Percentiles rank a stretch among this genome's conserved stretches.
phyloP scores from a whole-genome alignment of 2,113 vertebrate species.

The Ancistrus triradiatus region DNA sequence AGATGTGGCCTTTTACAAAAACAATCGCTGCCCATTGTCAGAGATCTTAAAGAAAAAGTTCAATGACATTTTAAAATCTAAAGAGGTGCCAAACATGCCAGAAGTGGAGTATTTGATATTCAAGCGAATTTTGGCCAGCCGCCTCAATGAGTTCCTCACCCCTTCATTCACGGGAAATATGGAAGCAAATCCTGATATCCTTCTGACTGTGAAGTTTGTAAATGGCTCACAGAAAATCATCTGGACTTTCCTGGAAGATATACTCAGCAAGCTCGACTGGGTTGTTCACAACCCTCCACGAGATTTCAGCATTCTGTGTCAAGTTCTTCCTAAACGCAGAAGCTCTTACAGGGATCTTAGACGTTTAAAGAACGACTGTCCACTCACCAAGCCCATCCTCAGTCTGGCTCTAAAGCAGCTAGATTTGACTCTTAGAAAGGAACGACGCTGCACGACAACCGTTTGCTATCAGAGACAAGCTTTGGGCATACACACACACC shows the following conservation, averaged over 20 bases:
- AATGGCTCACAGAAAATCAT: background rate
- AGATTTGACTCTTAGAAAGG: background rate
- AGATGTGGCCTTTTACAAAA: background rate
- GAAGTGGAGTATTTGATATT: conserved; percentile 16
- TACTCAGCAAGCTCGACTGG: background rate
- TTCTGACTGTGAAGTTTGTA: background rate
- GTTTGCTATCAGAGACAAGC: conserved; percentile 4
- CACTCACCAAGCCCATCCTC: conserved; percentile 10
- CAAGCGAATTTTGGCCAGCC: background rate
- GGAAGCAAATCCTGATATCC: background rate
- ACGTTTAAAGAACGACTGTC: conserved; percentile 5
- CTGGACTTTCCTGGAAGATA: background rate
- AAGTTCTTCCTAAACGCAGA: background rate
- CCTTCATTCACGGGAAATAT: background rate
- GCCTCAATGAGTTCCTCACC: conserved; percentile 1
- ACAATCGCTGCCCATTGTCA: background rate
- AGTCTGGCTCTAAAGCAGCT: conserved; percentile 7
- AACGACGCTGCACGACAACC: background rate
- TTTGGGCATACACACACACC: background rate
- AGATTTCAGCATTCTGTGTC: background rate
- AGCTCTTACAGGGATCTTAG: background rate
- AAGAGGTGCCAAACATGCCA: background rate
- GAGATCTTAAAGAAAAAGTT: background rate
- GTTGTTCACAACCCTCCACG: background rate
- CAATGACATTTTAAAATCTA: background rate